phyloP scores from a whole-genome alignment of 1,140 invertebrate species.

The Drosophila takahashii region DNA sequence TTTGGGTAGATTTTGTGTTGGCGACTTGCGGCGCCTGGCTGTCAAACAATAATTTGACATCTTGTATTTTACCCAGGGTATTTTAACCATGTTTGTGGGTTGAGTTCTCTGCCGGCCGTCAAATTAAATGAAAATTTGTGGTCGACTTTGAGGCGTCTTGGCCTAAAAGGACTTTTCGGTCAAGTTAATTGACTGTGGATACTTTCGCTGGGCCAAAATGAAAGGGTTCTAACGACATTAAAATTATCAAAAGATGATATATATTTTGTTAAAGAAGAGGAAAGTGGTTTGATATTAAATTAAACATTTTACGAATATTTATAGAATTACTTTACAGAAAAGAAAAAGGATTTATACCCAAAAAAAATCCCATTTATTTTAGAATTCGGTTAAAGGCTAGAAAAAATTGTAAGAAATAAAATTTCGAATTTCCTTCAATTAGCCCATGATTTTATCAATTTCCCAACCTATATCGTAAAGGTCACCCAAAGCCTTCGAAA shows the following conservation, averaged over 20 bases:
- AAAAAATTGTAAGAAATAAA: not conserved
- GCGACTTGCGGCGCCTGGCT: conserved; percentile 23
- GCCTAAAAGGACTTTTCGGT: conserved; percentile 12
- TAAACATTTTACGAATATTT: not conserved
- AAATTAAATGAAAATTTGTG: conserved; percentile 61
- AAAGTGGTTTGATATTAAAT: not conserved
- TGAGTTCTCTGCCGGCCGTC: conserved; percentile 3
- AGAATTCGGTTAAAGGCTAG: not conserved
- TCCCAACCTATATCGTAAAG: conserved; percentile 5
- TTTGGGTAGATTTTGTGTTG: conserved; percentile 16
- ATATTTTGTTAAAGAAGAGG: not conserved
- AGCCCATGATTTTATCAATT: conserved; percentile 15
- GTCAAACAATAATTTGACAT: conserved; percentile 56
- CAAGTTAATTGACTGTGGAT: conserved; percentile 35
- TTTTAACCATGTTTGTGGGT: not conserved
- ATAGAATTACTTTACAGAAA: not conserved
- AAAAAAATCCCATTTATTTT: no score
- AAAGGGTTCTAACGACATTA: conserved; percentile 4
- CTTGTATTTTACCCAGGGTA: conserved; percentile 23
- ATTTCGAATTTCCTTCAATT: not conserved
- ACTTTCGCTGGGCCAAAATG: not conserved
- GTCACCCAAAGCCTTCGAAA: conserved; percentile 1
- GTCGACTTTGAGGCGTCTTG: conserved; percentile 40
- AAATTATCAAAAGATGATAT: not conserved
- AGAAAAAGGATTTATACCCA: no score